Evolutionary conservation across 2,797 vertebrate genomes (phyloP), one percentile per base, ranked within the genome.

Genomic region (Esox lucius): DNA sequence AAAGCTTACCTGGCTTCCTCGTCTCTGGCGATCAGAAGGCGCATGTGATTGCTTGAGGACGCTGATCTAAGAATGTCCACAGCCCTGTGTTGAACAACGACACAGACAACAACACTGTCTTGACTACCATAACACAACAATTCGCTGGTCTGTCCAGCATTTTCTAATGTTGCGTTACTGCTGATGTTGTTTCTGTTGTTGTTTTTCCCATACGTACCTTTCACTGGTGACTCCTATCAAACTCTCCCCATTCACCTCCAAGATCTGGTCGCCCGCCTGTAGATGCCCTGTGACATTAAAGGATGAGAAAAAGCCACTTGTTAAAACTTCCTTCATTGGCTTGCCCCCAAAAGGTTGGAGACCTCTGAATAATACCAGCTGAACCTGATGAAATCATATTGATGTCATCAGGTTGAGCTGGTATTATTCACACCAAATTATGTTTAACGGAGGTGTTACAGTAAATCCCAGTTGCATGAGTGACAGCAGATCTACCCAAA

Each of bases 191-290:
- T 46, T 13, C 11, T 46, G 31, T 19, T 35, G 9, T n/a, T 68
- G n/a, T 42, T 35, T 22, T 8, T 42, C 0, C 71, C 28, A 2
- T 17, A 35, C 15, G 72, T 92, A 97, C 96, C 95, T 95, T 78
- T 97, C 96, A 0, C 94, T 97, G 11, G 96, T 96, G 53, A 97
- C 94, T 73, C 96, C 95, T 39, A 95, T 91, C 68, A 97, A 83
- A 81, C 92, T 95, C 70, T 96, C 96, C 42, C 96, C 96, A 0
- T 97, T 97, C 79, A 97, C 96, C 84, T 97, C 96, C 88, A 97
- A 82, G 86, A 97, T 97, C 90, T 97, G 96, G 88, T 97, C 96
- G 70, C 96, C 96, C 31, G 96, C 91, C 84, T 96, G 88, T 72
- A 97, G 91, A 78, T 95, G 94, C 53, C 96, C 96, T 97, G 56